Conservation (phyloP, 2,797 vertebrate species). For the Urophycis tenuis region DNA sequence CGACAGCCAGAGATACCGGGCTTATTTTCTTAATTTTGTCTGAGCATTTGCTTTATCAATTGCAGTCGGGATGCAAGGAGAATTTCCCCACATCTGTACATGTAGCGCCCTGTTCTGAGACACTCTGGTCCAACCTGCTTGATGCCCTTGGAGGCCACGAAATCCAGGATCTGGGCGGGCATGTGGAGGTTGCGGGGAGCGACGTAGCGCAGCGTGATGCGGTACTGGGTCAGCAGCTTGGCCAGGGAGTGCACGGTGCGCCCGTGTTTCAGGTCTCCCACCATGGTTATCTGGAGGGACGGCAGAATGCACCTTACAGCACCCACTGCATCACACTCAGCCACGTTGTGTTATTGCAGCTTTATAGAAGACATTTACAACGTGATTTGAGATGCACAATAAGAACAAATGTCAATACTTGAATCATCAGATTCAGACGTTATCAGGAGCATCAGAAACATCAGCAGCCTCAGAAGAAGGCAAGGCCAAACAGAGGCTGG, state of each 20-base stretch:
- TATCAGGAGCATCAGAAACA: no score
- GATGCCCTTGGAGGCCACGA: conserved; percentile 87
- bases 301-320: background rate
- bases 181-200: conserved; percentile 85
- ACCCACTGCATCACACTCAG: no score
- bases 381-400: no score
- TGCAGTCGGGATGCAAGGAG: no score
- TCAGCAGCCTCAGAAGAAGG: no score
- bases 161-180: conserved; percentile 81
- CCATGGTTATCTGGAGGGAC: conserved; percentile 88
- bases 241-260: conserved; percentile 94
- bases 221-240: conserved; percentile 90
- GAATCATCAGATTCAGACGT: no score
- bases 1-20: no score
- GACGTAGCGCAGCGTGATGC: conserved; percentile 88
- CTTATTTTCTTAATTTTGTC: no score
- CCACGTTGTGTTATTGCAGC: background rate
- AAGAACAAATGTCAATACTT: no score
- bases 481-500: no score
- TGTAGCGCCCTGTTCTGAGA: background rate
- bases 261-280: conserved; percentile 94
- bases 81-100: background rate
- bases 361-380: no score
- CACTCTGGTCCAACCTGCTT: conserved; percentile 76
- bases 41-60: no score